Percentiles rank a stretch among this genome's conserved stretches.
phyloP scores from a whole-genome alignment of 2,797 vertebrate genomes.

The Hoplostethus mediterraneus region DNA sequence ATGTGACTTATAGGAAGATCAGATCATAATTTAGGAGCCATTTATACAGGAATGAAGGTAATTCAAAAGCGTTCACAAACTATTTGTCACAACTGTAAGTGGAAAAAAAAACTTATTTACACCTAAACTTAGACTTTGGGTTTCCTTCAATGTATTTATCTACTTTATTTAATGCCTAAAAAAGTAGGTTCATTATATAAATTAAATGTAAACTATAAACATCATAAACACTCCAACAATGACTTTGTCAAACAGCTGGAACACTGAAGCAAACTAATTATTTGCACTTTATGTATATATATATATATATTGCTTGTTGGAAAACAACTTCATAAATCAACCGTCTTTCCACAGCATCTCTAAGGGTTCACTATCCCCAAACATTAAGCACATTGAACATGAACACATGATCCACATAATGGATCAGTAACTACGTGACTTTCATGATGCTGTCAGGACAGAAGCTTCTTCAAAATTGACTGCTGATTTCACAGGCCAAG shows the following conservation, averaged over 20 bases:
- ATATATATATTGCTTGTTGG: conserved; percentile 44
- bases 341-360: conserved; percentile 1
- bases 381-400: too few relatives aligned
- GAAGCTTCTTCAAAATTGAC: background rate
- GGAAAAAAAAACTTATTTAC: conserved; percentile 51
- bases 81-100: too few relatives aligned
- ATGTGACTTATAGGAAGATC: too few relatives aligned
- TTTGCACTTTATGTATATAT: background rate
- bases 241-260: conserved; percentile 22
- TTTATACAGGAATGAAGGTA: too few relatives aligned
- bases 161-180: too few relatives aligned
- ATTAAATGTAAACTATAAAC: conserved; percentile 5
- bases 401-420: conserved; percentile 29
- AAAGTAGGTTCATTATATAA: too few relatives aligned
- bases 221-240: conserved; percentile 26
- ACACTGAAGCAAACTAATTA: conserved; percentile 13
- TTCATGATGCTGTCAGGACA: conserved; percentile 18
- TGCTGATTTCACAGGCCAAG: background rate
- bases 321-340: conserved; percentile 32
- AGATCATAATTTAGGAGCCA: too few relatives aligned
- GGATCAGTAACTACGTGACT: conserved; percentile 60
- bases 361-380: conserved; percentile 1
- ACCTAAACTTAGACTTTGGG: conserved; percentile 36
- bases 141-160: background rate
- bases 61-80: too few relatives aligned